Base-by-base conservation (phyloP, 2,888 invertebrate genomes). In the Eristalinus aeneus region DNA sequence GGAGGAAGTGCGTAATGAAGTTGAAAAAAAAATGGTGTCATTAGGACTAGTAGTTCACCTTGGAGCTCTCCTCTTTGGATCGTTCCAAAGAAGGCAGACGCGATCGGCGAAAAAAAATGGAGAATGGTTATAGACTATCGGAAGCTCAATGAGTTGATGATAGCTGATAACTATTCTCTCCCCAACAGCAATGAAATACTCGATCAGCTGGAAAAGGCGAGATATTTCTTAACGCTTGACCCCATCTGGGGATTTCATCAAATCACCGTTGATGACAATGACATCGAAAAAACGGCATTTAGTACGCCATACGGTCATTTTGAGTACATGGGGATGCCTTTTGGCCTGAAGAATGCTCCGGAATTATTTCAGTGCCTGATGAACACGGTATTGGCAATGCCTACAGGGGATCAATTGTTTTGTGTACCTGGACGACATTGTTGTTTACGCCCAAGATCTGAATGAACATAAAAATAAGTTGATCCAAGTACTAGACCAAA, bases 361-460 rank as follows among this genome's bases (percentile, higher is more conserved):
- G 36, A 11, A 39, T 39, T 11, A 1, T 86, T 86, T 27, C 87
- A 87, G 27, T 6, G 87, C n/a, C 54, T 87, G 10, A 80, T 87
- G 76, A 80, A 80, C 60, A 69, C 60, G n/a, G 69, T 83, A 4
- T 46, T 87, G 3, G 31, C 73, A 1, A 68, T n/a, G 79, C 12
- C 27, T 82, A 16, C 75, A 54, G 22, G 54, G 39, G 9, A 23
- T 63, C 20, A 56, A 73, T 20, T 81, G 81, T 22, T 81, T 82
- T 27, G 87, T 82, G 1, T 82, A 86, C n/a, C 27, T 75, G 4
- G 71, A 81, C 54, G 86, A 83, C 31, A 69, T 79, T 20, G 79
- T 87, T n/a, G 34, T 83, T 6, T 83, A 80, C 36, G 69, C 39
- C 16, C 75, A 61, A 6, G 72, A 67, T 34, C 23, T 73, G 6